Evolutionary conservation across 1,140 invertebrate genomes (phyloP).

Genomic region (Tribolium madens): DNA sequence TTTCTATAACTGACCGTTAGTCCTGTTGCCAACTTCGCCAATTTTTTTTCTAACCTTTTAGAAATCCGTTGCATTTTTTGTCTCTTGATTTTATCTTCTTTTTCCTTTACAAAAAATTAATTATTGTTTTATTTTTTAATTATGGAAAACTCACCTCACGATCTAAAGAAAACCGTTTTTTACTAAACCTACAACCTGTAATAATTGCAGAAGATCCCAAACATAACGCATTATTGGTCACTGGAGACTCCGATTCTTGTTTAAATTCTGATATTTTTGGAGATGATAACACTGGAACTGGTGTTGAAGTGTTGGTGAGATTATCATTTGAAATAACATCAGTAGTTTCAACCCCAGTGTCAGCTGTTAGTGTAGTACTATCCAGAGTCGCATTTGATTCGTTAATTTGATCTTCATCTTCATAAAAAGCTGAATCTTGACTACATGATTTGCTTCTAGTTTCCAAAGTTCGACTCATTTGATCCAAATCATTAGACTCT

Average conservation of each 20-base stretch:
- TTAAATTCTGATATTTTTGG: too few relatives aligned
- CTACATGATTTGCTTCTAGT: conserved; percentile 8
- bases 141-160: not conserved
- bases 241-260: not conserved
- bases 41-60: not conserved
- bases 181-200: not conserved
- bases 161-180: not conserved
- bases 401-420: not conserved
- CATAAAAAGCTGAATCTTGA: conserved; percentile 33
- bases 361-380: too few relatives aligned
- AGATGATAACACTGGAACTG: too few relatives aligned
- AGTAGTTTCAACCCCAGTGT: too few relatives aligned
- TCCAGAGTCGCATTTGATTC: not conserved
- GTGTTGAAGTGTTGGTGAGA: too few relatives aligned
- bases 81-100: not conserved
- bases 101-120: not conserved
- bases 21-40: conserved; percentile 4
- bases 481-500: not conserved
- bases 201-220: not conserved
- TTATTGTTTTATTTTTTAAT: not conserved
- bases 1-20: not conserved
- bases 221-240: not conserved
- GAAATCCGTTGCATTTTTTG: not conserved
- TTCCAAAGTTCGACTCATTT: not conserved
- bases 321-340: too few relatives aligned